Conservation (phyloP, 2,113 vertebrate species). For the Mastomys natalensis region DNA sequence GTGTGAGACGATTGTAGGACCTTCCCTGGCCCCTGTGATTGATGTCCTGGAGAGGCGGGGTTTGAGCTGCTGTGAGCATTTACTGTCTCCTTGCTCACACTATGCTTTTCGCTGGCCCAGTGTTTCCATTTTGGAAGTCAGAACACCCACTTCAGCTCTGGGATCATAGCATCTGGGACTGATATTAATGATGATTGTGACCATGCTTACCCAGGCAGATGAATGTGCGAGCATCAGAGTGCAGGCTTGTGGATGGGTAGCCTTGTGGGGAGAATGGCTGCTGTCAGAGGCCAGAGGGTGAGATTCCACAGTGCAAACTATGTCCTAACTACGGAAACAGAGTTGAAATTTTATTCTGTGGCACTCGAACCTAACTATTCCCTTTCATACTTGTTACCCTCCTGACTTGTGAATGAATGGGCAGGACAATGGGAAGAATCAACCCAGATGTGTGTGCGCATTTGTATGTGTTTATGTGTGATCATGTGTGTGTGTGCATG, state of each 20-base stretch:
- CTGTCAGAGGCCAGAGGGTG: not conserved
- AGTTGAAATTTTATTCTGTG: not conserved
- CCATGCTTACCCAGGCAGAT: not conserved
- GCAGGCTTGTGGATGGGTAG: not conserved
- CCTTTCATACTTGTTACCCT: not conserved
- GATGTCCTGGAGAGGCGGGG: not conserved
- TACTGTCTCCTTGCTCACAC: not conserved
- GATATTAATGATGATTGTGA: not conserved
- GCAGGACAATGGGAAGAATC: not conserved
- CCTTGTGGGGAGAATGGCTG: not conserved
- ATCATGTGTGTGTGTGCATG: too few relatives aligned
- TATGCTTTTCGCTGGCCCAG: not conserved
- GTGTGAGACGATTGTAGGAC: not conserved
- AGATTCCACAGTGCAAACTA: not conserved
- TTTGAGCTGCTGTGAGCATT: not conserved
- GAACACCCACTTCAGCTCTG: not conserved
- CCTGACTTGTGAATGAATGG: constrained; percentile 10
- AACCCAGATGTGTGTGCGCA: not conserved
- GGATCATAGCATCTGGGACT: not conserved
- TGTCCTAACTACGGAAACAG: not conserved
- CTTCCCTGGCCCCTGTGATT: not conserved
- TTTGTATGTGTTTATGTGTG: too few relatives aligned
- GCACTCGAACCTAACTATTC: not conserved
- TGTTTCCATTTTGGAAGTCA: not conserved
- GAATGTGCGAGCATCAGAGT: not conserved